Conservation (phyloP, 2,888 invertebrate genomes). For the Metacarcinus magister region DNA sequence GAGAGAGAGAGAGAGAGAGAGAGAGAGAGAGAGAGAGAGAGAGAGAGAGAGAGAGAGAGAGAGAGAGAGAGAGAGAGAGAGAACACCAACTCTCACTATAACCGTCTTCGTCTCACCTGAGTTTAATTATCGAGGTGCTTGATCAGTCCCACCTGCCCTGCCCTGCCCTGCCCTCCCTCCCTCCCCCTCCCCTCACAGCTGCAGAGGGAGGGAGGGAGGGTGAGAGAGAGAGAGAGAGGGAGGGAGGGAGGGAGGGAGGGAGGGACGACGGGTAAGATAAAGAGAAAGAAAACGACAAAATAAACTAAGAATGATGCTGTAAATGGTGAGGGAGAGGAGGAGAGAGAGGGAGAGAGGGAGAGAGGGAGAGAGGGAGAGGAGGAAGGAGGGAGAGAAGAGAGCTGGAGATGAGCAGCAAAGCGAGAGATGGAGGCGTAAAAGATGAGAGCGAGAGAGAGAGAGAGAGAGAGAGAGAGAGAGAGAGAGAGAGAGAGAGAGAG, state of each 20-base stretch:
- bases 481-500: slow-evolving; percentile 48
- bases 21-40: no score
- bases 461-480: slow-evolving; percentile 47
- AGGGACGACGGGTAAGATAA: not conserved
- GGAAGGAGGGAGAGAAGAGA: not conserved
- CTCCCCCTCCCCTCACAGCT: not conserved
- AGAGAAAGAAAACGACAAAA: not conserved
- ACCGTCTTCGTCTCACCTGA: no score
- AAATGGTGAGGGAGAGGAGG: not conserved
- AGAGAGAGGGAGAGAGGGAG: not conserved
- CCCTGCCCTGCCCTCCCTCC: not conserved
- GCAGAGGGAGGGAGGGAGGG: not conserved
- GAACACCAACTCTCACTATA: no score
- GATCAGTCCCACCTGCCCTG: not conserved
- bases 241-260: not conserved
- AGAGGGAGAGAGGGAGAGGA: not conserved
- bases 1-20: no score
- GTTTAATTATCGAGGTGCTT: no score
- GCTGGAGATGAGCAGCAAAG: not conserved
- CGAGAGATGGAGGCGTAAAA: not conserved
- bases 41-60: no score
- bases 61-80: no score
- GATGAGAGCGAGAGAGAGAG: no score
- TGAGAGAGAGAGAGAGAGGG: not conserved
- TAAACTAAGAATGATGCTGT: not conserved